Evolutionary conservation across 2,113 vertebrate species (phyloP).

Genomic region (Neolamprologus tretocephalus): DNA sequence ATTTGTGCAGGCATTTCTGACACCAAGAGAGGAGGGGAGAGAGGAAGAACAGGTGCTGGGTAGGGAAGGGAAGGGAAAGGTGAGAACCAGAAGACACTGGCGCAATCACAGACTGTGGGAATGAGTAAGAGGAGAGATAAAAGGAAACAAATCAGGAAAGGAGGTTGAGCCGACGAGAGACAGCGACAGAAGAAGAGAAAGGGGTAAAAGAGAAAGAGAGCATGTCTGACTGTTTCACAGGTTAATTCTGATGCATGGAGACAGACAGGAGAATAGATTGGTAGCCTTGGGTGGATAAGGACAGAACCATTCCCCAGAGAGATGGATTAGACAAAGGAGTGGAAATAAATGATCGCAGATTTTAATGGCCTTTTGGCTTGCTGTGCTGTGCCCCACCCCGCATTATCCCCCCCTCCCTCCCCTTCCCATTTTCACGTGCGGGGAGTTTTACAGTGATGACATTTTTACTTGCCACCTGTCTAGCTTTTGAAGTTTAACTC

Average conservation of each 20-base stretch:
- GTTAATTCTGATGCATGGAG: constrained; percentile 74
- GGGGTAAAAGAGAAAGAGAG: constrained; percentile 38
- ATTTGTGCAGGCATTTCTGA: constrained; percentile 44
- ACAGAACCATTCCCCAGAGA: constrained; percentile 75
- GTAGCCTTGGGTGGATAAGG: constrained; percentile 78
- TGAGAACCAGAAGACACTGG: constrained; percentile 3
- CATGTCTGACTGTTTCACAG: constrained; percentile 63
- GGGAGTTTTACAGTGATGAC: constrained; percentile 55
- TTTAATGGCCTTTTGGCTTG: constrained; percentile 79
- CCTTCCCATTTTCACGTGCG: constrained; percentile 46
- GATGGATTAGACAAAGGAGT: constrained; percentile 75
- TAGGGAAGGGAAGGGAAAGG: constrained; percentile 4
- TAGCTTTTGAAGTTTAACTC: constrained; percentile 33
- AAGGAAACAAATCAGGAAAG: constrained; percentile 36
- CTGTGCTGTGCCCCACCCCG: constrained; percentile 9
- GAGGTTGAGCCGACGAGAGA: not conserved
- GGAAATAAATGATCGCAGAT: constrained; percentile 77
- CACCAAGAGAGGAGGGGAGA: not conserved
- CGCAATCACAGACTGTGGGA: constrained; percentile 2
- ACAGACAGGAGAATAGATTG: constrained; percentile 75
- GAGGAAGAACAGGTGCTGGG: not conserved
- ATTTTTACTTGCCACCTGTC: constrained; percentile 58
- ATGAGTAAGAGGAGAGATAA: constrained; percentile 15
- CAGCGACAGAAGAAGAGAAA: constrained; percentile 26
- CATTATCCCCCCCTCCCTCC: not conserved